Base-by-base conservation (phyloP, 2,113 vertebrate genomes). In the Austrofundulus limnaeus region DNA sequence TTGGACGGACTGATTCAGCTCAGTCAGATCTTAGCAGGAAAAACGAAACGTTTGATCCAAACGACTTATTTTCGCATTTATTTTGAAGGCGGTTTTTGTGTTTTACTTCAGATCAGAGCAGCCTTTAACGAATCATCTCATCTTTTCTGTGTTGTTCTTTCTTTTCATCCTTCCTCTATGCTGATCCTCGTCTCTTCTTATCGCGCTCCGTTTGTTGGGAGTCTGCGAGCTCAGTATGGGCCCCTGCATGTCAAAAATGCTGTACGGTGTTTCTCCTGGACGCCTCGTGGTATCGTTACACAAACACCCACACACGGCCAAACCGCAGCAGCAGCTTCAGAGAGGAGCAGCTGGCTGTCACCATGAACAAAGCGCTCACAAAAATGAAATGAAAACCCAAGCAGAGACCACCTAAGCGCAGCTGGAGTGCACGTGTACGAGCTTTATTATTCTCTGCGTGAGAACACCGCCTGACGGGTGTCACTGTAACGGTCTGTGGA, bases 371-470 rank as follows among this genome's bases (percentile, higher is more conserved):
- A n/a, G n/a, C n/a, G 72, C 73, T 71, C 72, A 84, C 81, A 77
- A 72, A 66, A 60, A 49, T 61, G 48, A 38, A 20, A 66, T 47
- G 70, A 74, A 82, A 72, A 75, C 66, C 74, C 48, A 9, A 70
- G 38, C 48, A 15, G 63, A 57, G 63, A 73, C 74, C 58, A 46
- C 70, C 28, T n/a, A 0, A 24, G 60, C 38, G 42, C 11, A 19
- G n/a, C 23, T 46, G 41, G 48, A 17, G 13, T n/a, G n/a, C 34
- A 53, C 13, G 5, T n/a, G n/a, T 41, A 5, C 20, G 19, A n/a
- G n/a, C n/a, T n/a, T n/a, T n/a, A n/a, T n/a, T n/a, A n/a, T n/a
- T n/a, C n/a, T n/a, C n/a, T n/a, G n/a, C n/a, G n/a, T n/a, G n/a
- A n/a, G n/a, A n/a, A n/a, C n/a, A n/a, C n/a, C 4, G 16, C 14